Evolutionary conservation across 2,113 vertebrate species (phyloP), one percentile per base, ranked within the genome.

Genomic region (Labeo catla): DNA sequence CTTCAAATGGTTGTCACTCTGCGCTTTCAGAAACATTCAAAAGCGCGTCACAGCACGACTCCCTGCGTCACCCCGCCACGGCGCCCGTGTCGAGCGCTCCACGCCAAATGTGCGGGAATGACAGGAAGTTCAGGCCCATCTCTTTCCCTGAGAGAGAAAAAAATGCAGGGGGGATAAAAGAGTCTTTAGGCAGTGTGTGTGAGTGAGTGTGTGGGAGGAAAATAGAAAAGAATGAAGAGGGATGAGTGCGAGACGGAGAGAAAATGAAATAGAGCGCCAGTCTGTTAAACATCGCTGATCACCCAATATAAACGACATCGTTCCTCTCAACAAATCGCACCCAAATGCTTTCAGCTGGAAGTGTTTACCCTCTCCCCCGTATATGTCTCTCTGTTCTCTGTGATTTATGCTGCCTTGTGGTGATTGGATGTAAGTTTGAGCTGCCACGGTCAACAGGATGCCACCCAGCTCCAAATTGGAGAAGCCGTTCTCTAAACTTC

Each of bases 201-300:
- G 57, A 9, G 57, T 61, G 21, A 61, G 57, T n/a, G 21, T 66
- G 57, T 76, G 68, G 43, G 49, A 77, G 15, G 34, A 28, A 84
- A 59, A 47, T 21, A 15, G 21, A 63, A 65, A 19, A 76, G 54
- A 63, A 66, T 72, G 72, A 61, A 39, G 76, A 85, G 68, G 59
- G 43, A 52, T 39, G 34, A 85, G 68, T 23, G 73, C 47, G 63
- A 72, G 73, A 70, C 15, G 6, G 34, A 49, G 23, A 72, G 84
- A 78, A 49, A 63, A 19, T 45, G 50, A 45, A 63, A 43, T 47
- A 36, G 9, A 54, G 59, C 11, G 36, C 19, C 16, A 78, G 82
- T 70, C 76, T 84, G 82, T 81, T 87, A 81, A 89, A 84, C 77
- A 85, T 85, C 70, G 70, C 72, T 87, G 83, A 82, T 83, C 86